Base-by-base conservation (phyloP, 2,113 vertebrate species). In the Spizaetus ornatus region DNA sequence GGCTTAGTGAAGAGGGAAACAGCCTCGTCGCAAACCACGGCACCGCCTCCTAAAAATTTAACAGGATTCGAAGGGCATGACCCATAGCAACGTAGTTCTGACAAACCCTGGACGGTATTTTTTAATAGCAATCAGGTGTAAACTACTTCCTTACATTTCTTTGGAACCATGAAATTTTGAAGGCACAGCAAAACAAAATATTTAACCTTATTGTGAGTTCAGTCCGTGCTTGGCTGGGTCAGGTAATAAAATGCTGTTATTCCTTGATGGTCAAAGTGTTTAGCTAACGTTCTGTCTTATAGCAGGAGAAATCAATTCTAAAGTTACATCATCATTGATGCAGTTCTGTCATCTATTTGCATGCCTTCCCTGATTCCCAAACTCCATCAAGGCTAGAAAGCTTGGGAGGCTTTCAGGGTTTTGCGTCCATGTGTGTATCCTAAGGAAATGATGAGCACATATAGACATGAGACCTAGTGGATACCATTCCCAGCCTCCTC, bases 181-280 rank as follows among this genome's bases (percentile, higher is more conserved):
- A 88, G n/a, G 73, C 66, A 40, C 23, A 67, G 25, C 22, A 59
- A 32, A 84, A 34, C 23, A 70, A 62, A 84, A 32, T 56, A 55
- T 45, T 50, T 40, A 62, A 65, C 5, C 21, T 86, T 43, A 27
- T 9, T 45, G 19, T 59, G 48, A 81, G 25, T 14, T 84, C 42
- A 63, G 17, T 20, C 11, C 0, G 0, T 45, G 38, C 17, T 74
- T 82, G 56, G 16, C n/a, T 52, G 52, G 27, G 29, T 69, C 79
- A 85, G 48, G 45, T 38, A 70, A 34, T 20, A 45, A 14, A 63
- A 14, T 25, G 9, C n/a, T 86, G n/a, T 55, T 71, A 59, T 7
- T 86, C 25, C 31, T 69, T 79, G 20, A 78, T 25, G 34, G 56
- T 29, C 5, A n/a, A 88, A 62, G 17, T 34, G 21, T 58, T 69